Conservation (phyloP, 2,888 invertebrate species). For the Dolichomitus sp. region DNA sequence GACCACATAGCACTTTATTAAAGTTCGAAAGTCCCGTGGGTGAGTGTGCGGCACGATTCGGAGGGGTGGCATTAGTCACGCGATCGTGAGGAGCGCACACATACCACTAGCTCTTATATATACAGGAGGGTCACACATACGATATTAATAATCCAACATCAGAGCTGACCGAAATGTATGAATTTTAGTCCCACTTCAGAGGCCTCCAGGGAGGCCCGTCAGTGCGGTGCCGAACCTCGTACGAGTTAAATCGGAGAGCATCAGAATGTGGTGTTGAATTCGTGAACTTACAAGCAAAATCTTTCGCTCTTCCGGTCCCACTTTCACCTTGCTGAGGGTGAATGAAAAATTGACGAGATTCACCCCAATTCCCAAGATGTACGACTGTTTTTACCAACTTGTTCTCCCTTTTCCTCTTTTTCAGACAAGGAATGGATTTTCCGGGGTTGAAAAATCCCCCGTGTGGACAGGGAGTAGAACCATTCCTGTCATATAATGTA, state of each 20-base stretch:
- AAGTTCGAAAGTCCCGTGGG: conserved; percentile 33
- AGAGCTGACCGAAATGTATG: conserved; percentile 6
- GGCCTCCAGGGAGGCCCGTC: conserved; percentile 9
- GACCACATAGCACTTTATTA: conserved; percentile 6
- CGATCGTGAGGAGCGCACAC: background rate
- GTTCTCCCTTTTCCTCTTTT: background rate
- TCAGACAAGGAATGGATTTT: background rate
- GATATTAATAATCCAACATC: conserved; percentile 13
- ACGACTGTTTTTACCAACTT: background rate
- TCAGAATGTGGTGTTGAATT: background rate
- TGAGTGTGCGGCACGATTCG: conserved; percentile 37
- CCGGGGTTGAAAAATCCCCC: background rate
- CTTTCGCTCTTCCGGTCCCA: background rate
- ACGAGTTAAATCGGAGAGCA: conserved; percentile 2
- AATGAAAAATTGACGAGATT: conserved; percentile 10
- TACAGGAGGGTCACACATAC: background rate
- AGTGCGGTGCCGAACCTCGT: background rate
- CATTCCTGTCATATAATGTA: conserved; percentile 7
- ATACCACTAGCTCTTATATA: background rate
- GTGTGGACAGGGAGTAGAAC: background rate
- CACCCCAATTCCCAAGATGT: background rate
- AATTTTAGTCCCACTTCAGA: background rate
- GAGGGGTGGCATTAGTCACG: conserved; percentile 16
- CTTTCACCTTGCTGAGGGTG: background rate
- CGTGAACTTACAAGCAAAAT: background rate